phyloP scores from a whole-genome alignment of 2,888 invertebrate genomes.

The Odiellus spinosus region DNA sequence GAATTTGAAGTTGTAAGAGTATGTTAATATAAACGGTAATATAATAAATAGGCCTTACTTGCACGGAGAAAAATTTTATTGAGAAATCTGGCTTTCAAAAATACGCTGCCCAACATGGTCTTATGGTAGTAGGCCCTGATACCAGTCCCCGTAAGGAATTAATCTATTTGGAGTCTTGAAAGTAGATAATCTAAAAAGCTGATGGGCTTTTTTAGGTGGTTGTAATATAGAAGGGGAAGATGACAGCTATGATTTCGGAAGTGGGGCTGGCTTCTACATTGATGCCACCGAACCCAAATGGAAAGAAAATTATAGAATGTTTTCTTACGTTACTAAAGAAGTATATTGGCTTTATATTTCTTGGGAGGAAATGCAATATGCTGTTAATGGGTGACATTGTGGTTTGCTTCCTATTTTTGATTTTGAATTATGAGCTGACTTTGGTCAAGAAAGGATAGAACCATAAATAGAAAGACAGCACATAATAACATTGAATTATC shows the following conservation, averaged over 20 bases:
- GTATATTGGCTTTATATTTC: conserved; percentile 19
- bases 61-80: conserved; percentile 89
- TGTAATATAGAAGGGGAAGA: conserved; percentile 78
- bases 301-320: conserved; percentile 88
- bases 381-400: not conserved
- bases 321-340: conserved; percentile 76
- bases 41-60: conserved; percentile 47
- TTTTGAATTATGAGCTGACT: not conserved
- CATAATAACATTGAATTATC: no score
- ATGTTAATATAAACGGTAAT: conserved; percentile 1
- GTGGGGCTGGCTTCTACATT: conserved; percentile 87
- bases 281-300: conserved; percentile 83
- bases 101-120: conserved; percentile 65
- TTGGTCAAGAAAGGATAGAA: no score
- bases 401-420: not conserved
- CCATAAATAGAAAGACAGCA: no score
- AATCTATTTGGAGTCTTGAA: no score
- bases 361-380: not conserved
- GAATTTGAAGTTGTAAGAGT: not conserved
- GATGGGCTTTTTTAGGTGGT: conserved; percentile 39
- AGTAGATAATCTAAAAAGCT: no score
- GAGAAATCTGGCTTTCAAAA: conserved; percentile 88
- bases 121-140: conserved; percentile 84
- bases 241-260: conserved; percentile 85
- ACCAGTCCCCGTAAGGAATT: conserved; percentile 58